Evolutionary conservation across 2,888 invertebrate species (phyloP).

Genomic region (Netelia fuscicornis): DNA sequence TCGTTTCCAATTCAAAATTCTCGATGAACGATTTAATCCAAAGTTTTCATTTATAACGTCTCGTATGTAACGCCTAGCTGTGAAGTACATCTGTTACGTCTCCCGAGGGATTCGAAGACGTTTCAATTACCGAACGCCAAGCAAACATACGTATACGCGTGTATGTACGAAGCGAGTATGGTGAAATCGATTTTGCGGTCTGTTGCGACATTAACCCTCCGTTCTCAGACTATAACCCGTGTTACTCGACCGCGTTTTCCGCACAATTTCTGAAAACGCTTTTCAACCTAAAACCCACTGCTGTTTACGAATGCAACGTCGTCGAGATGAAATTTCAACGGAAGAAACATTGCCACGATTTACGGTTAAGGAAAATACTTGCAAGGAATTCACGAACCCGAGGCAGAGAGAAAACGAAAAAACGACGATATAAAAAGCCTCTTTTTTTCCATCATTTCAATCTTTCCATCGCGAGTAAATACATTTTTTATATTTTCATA

Average conservation of each 20-base stretch:
- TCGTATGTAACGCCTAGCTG: no score
- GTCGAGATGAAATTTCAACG: slow-evolving; percentile 36
- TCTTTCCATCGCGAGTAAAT: no score
- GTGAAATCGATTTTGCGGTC: slow-evolving; percentile 64
- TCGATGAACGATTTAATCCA: no score
- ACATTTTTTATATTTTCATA: no score
- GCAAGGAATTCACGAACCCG: not conserved
- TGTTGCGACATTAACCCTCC: slow-evolving; percentile 64
- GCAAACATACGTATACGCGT: slow-evolving; percentile 24
- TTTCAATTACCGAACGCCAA: slow-evolving; percentile 43
- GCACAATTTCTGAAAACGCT: slow-evolving; percentile 15
- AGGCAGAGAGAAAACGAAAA: not conserved
- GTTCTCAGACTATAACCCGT: slow-evolving; percentile 4
- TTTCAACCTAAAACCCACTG: slow-evolving; percentile 67
- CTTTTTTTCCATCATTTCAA: no score
- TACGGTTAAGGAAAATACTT: not conserved
- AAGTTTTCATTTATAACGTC: no score
- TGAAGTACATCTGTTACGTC: slow-evolving; percentile 30
- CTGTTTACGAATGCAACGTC: slow-evolving; percentile 33
- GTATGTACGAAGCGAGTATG: slow-evolving; percentile 17
- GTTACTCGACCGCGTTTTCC: slow-evolving; percentile 29
- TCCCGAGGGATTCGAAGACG: slow-evolving; percentile 40
- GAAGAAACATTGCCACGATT: not conserved
- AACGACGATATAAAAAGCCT: not conserved
- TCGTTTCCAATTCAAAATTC: no score